Evolutionary conservation across 2,888 invertebrate species (phyloP).

Genomic region (Caenorhabditis sp.): DNA sequence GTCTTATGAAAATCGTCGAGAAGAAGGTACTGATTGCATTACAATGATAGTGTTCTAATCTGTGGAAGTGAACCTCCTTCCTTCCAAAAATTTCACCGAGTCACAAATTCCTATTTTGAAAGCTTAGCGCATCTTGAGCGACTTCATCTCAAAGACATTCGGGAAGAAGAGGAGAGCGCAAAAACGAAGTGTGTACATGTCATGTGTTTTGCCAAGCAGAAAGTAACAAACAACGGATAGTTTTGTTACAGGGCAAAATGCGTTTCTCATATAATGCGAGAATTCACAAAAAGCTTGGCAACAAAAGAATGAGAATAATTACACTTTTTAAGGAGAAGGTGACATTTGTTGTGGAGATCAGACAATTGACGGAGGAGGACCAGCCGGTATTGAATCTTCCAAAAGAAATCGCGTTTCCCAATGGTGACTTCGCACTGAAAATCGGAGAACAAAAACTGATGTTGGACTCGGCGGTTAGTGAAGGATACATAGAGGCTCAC

Average conservation of each 20-base stretch:
- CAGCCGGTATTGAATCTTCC: not conserved
- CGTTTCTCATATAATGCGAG: no score
- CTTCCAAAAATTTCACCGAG: no score
- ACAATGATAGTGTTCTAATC: not conserved
- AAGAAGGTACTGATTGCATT: not conserved
- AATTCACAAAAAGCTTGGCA: no score
- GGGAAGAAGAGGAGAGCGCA: no score
- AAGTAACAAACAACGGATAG: no score
- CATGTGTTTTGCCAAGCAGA: no score
- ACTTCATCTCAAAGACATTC: not conserved
- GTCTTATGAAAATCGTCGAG: slow-evolving; percentile 34
- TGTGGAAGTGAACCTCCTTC: no score
- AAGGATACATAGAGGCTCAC: not conserved
- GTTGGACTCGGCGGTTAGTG: slow-evolving; percentile 30
- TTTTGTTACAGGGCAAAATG: no score
- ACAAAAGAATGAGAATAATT: no score
- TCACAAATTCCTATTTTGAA: not conserved
- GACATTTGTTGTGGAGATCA: slow-evolving; percentile 42
- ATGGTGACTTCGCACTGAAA: slow-evolving; percentile 3
- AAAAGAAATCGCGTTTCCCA: slow-evolving; percentile 23
- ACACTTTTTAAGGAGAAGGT: slow-evolving; percentile 53
- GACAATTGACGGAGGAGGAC: slow-evolving; percentile 5
- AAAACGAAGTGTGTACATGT: no score
- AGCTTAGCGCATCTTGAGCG: not conserved
- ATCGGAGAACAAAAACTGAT: slow-evolving; percentile 23